phyloP scores from a whole-genome alignment of 1,140 invertebrate genomes.

The Drosophila nannoptera region DNA sequence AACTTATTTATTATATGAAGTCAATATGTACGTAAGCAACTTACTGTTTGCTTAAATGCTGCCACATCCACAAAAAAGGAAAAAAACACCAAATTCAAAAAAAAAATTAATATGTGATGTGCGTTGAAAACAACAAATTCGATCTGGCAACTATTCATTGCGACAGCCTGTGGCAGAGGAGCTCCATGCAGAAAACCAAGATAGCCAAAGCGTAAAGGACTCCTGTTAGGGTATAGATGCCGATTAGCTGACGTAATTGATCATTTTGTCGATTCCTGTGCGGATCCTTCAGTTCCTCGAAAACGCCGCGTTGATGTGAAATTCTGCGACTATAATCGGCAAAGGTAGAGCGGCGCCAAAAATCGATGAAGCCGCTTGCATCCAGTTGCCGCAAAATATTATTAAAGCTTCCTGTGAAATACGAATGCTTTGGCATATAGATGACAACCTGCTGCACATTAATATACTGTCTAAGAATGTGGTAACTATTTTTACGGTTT shows the following conservation, averaged over 20 bases:
- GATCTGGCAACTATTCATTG: not conserved
- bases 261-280: not conserved
- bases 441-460: conserved; percentile 58
- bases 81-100: not conserved
- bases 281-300: not conserved
- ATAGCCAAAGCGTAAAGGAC: conserved; percentile 34
- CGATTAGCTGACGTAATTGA: conserved; percentile 32
- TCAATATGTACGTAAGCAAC: not conserved
- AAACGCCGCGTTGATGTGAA: not conserved
- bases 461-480: conserved; percentile 44
- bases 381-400: conserved; percentile 36
- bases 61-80: not conserved
- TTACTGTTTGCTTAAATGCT: not conserved
- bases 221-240: conserved; percentile 41
- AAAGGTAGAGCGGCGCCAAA: conserved; percentile 48
- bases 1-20: too few relatives aligned
- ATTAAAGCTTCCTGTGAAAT: conserved; percentile 41
- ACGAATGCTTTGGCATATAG: conserved; percentile 68
- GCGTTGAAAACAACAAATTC: too few relatives aligned
- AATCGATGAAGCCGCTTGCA: conserved; percentile 41
- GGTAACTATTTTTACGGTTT: conserved; percentile 8
- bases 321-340: conserved; percentile 6
- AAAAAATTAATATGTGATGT: not conserved
- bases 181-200: conserved; percentile 32
- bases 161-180: conserved; percentile 8